Base-by-base conservation (phyloP, 2,797 vertebrate species). In the Liparis tanakae region DNA sequence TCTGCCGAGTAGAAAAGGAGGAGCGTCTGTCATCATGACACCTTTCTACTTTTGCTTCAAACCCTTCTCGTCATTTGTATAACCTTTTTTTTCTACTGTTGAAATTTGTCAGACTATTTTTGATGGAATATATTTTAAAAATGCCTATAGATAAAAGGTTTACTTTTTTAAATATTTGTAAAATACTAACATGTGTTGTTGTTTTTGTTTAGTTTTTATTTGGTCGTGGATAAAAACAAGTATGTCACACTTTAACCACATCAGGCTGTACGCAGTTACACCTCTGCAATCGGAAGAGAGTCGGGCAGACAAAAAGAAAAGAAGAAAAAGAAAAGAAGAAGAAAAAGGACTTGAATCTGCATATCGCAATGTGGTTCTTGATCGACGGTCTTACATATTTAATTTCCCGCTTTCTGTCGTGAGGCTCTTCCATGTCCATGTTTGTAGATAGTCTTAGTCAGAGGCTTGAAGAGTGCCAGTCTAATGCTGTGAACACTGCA, bases 71-170 rank as follows among this genome's bases (percentile, higher is more conserved):
- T 92, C 85, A 79, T 94, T 94, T 94, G 77, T 93, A 93, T 82
- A 87, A 92, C 91, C 43, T 94, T 94, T 95, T 67, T 95, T 94
- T 95, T 94, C 91, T 95, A 95, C 93, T 93, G 91, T 93, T 92
- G 90, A 94, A 94, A 94, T 93, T 91, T 95, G 91, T 94, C 93
- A 89, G 88, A 94, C 92, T 95, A 95, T 95, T 95, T 95, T 95
- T 94, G 93, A 95, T 95, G 94, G 94, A 95, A 95, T 93, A 95
- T 95, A 95, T 95, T 95, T 95, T 95, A 90, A 95, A 53, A 93
- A 94, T 93, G 92, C 93, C 92, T 94, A 92, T 91, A 94, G 94
- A 94, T 91, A 93, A 94, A 94, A 92, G 89, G 90, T 95, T 95
- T 94, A 95, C 93, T 95, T 95, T 95, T 95, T 93, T 94, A 94